These are phyloP conservation scores for Eretmochelys imbricata DNA, from an alignment of 2,113 vertebrate genomes.

Conservation along the genomic window DNA sequence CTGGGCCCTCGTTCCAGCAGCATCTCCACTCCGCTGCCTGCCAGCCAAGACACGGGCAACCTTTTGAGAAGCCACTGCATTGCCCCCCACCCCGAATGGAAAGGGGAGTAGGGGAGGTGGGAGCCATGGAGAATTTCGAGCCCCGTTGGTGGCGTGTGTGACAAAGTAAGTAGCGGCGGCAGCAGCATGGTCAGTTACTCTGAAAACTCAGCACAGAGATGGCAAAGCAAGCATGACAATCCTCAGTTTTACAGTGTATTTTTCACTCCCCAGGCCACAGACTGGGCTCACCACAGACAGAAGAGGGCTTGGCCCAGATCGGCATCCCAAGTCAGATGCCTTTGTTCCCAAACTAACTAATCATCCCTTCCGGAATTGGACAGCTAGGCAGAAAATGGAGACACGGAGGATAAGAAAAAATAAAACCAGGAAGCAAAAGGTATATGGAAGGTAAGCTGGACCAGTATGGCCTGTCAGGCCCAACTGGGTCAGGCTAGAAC, in stretches of 20 bases:
- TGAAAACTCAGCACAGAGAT: conserved; percentile 76
- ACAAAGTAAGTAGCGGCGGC: conserved; percentile 78
- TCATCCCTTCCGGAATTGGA: background rate
- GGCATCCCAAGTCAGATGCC: background rate
- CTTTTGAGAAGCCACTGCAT: conserved; percentile 16
- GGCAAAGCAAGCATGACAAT: conserved; percentile 83
- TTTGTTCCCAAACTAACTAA: background rate
- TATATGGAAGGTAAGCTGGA: background rate
- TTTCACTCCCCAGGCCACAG: conserved; percentile 18
- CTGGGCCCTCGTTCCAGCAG: background rate
- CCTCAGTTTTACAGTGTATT: conserved; percentile 74
- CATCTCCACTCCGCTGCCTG: conserved; percentile 37
- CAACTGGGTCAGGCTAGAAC: background rate
- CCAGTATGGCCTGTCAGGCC: background rate
- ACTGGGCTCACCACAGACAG: background rate
- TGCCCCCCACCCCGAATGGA: background rate
- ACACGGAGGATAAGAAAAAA: background rate
- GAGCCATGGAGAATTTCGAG: conserved; percentile 81
- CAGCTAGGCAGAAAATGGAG: conserved; percentile 13
- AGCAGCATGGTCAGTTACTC: conserved; percentile 79
- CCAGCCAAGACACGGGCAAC: conserved; percentile 1
- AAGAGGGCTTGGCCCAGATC: fast-evolving
- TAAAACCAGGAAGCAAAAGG: background rate
- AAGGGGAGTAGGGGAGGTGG: conserved; percentile 54
- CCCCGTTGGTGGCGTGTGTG: conserved; percentile 70